phyloP scores from a whole-genome alignment of 2,113 vertebrate genomes.

The Mellivora capensis region DNA sequence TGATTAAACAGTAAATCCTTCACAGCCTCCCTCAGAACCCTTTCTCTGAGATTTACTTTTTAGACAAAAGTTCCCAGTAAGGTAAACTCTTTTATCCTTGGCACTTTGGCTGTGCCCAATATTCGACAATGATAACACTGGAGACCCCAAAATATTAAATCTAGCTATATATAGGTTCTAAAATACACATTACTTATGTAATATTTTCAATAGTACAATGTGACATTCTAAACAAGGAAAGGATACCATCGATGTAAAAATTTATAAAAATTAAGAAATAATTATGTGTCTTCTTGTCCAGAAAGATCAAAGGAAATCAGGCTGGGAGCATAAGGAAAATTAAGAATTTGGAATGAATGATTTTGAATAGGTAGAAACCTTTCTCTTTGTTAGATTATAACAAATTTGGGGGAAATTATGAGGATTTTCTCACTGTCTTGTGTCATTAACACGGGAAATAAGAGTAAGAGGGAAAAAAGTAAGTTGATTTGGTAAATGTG shows the following conservation, averaged over 20 bases:
- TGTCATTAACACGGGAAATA: neutral
- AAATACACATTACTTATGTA: neutral
- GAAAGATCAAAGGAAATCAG: neutral
- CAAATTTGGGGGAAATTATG: neutral
- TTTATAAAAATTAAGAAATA: neutral
- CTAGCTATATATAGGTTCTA: neutral
- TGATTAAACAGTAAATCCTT: conserved; percentile 75
- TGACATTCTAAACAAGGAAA: conserved; percentile 17
- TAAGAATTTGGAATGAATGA: neutral
- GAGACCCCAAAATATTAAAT: neutral
- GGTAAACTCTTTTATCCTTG: conserved; percentile 42
- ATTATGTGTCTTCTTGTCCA: neutral
- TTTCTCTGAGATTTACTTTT: conserved; percentile 58
- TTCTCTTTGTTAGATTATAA: neutral
- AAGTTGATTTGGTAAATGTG: neutral
- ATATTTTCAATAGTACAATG: neutral
- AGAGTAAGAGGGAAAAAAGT: neutral
- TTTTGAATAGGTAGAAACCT: neutral
- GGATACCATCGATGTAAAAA: neutral
- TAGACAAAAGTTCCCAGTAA: conserved; percentile 45
- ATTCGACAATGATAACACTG: neutral
- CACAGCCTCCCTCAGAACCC: conserved; percentile 35
- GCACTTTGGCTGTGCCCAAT: neutral
- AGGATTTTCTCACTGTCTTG: neutral
- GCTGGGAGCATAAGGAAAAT: neutral